Evolutionary conservation across 2,888 invertebrate genomes (phyloP).

Genomic region (Pandemis heparana): DNA sequence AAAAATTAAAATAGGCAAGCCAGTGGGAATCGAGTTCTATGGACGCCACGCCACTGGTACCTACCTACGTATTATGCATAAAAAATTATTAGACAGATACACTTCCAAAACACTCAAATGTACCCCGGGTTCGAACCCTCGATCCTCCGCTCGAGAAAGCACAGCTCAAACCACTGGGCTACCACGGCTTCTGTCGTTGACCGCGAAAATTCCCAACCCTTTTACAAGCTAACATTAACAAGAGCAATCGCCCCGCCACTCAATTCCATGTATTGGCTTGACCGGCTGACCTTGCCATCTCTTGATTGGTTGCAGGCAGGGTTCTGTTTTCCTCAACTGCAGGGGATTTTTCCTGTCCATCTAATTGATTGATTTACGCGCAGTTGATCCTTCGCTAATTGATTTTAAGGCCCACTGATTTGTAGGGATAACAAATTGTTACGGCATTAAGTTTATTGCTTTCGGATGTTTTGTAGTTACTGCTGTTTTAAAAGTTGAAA

Average conservation of each 20-base stretch:
- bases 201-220: no score
- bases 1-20: no score
- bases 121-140: no score
- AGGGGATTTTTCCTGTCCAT: constrained; percentile 24
- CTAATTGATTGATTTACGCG: constrained; percentile 35
- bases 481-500: not conserved
- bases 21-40: no score
- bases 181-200: no score
- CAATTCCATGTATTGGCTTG: not conserved
- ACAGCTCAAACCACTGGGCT: no score
- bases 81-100: no score
- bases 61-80: no score
- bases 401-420: constrained; percentile 32
- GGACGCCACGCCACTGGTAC: no score
- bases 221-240: not conserved
- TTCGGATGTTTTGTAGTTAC: not conserved
- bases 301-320: constrained; percentile 18
- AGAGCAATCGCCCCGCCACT: not conserved
- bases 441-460: constrained; percentile 19
- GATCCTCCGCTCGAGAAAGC: no score
- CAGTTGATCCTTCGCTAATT: constrained; percentile 29
- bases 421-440: constrained; percentile 20
- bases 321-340: constrained; percentile 28
- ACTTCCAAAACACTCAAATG: no score
- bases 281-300: constrained; percentile 9